A percentile compares a stretch with the other conserved stretches of the same genome.
phyloP scores from a whole-genome alignment of 1,140 invertebrate genomes.

The Littorina saxatilis region DNA sequence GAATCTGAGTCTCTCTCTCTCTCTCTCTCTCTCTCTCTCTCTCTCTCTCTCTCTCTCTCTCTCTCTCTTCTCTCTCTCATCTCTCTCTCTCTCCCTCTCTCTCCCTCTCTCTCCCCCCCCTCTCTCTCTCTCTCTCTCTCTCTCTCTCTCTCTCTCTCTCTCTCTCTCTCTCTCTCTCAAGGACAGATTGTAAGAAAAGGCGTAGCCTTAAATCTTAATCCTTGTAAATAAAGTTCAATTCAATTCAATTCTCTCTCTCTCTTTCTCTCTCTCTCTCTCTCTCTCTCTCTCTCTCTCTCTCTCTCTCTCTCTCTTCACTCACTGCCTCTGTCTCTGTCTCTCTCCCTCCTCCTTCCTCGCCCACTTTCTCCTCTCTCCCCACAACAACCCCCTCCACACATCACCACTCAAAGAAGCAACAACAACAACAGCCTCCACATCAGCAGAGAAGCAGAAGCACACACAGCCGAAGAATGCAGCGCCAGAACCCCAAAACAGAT shows the following conservation, averaged over 20 bases:
- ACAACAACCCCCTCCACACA: neutral
- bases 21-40: too few species aligned
- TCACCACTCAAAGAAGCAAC: neutral
- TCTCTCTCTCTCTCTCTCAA: too few species aligned
- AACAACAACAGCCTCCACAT: neutral
- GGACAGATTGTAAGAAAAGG: too few species aligned
- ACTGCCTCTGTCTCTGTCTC: slow-evolving; percentile 1
- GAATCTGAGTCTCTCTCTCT: neutral
- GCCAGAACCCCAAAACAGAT: neutral
- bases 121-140: neutral
- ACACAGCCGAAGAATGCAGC: neutral
- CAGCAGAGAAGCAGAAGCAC: neutral
- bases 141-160: neutral
- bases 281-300: slow-evolving; percentile 4
- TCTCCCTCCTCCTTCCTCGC: neutral
- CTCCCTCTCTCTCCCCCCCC: neutral
- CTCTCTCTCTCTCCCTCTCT: neutral
- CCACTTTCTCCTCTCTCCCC: neutral
- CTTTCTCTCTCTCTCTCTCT: neutral
- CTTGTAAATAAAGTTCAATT: too few species aligned
- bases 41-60: neutral
- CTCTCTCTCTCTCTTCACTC: neutral
- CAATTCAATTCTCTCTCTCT: too few species aligned
- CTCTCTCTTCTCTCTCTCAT: neutral
- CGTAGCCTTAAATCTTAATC: too few species aligned